Conservation (phyloP, 2,113 vertebrate species). For the Austrofundulus limnaeus region DNA sequence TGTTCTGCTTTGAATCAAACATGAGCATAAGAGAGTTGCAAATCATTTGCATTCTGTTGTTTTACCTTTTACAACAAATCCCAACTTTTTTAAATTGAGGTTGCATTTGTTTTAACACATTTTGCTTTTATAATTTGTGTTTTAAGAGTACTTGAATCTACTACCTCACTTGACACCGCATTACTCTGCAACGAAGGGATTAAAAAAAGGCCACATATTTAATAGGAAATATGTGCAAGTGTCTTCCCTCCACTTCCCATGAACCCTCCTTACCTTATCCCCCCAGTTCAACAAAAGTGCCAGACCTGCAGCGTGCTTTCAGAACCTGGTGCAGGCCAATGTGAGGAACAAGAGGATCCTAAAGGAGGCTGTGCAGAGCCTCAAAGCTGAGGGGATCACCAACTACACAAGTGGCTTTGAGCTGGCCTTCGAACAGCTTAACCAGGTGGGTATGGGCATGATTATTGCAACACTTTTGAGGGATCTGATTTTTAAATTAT, state of each 20-base stretch:
- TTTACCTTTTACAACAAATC: too few species aligned
- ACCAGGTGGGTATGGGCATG: conserved; percentile 48
- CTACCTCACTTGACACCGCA: conserved; percentile 21
- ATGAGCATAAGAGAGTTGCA: too few species aligned
- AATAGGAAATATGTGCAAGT: conserved; percentile 68
- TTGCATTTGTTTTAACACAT: neutral
- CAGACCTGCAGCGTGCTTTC: conserved; percentile 87
- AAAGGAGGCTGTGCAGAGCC: conserved; percentile 89
- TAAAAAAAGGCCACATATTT: conserved; percentile 68
- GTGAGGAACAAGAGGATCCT: conserved; percentile 94
- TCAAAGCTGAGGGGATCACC: conserved; percentile 92
- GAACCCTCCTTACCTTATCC: conserved; percentile 64
- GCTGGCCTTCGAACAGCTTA: conserved; percentile 91
- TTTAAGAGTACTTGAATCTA: conserved; percentile 17
- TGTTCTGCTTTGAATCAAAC: too few species aligned
- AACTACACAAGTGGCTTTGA: conserved; percentile 94
- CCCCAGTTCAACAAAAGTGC: conserved; percentile 92
- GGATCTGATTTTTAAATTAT: too few species aligned
- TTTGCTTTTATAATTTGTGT: neutral
- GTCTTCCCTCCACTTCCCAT: conserved; percentile 66
- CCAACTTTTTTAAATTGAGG: too few species aligned
- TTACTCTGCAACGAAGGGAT: conserved; percentile 34
- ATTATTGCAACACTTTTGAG: too few species aligned
- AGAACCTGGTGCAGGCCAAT: conserved; percentile 97
- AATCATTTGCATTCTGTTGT: too few species aligned